These are phyloP conservation scores for Dorcus hopei DNA, from an alignment of 2,888 invertebrate species.

Conservation along the genomic window DNA sequence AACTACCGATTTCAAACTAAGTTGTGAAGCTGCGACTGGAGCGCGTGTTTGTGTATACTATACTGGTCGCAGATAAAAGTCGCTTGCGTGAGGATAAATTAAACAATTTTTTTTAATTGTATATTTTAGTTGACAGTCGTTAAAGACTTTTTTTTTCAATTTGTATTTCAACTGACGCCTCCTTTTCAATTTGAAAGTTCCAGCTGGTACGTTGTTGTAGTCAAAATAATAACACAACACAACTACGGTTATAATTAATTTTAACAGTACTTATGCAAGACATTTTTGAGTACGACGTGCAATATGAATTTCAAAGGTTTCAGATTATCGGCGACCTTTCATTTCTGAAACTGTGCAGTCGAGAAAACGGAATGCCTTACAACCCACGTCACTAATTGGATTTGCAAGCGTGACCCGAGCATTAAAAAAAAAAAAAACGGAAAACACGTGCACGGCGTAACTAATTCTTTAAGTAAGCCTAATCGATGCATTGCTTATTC, in stretches of 20 bases:
- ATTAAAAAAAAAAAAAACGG: neutral
- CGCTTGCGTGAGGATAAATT: constrained; percentile 1
- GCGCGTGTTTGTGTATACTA: constrained; percentile 19
- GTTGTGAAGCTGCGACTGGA: neutral
- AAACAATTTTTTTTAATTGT: constrained; percentile 11
- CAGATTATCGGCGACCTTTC: too few species aligned
- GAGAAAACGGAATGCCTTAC: too few species aligned
- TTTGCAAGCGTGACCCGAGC: neutral
- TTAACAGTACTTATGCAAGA: too few species aligned
- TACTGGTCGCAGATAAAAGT: constrained; percentile 17
- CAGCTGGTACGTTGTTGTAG: too few species aligned
- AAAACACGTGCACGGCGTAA: neutral
- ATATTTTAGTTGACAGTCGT: constrained; percentile 18
- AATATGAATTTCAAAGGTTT: too few species aligned
- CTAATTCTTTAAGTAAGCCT: neutral
- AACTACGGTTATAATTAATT: too few species aligned
- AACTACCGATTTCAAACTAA: constrained; percentile 19
- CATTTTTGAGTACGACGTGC: too few species aligned
- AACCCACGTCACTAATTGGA: neutral
- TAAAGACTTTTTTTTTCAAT: constrained; percentile 5
- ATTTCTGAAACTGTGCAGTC: neutral
- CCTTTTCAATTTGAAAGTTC: too few species aligned
- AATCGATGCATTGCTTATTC: constrained; percentile 1
- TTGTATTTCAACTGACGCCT: neutral
- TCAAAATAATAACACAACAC: too few species aligned